Evolutionary conservation across 37 sponge, comb jelly and placozoan species (phyloP), one percentile per base, ranked within the genome.

Genomic region (Axinella damicornis): DNA sequence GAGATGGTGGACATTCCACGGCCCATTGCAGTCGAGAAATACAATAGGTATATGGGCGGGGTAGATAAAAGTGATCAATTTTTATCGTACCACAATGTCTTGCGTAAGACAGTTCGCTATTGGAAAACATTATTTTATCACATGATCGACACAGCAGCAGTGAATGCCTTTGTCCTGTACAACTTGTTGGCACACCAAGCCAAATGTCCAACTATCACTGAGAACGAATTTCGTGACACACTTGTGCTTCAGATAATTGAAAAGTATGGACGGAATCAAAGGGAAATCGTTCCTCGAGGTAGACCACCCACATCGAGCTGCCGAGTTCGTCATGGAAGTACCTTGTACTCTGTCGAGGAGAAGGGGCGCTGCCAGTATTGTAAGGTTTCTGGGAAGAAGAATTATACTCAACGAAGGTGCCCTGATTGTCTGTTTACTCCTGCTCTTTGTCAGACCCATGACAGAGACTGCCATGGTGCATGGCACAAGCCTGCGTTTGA

Each of bases 121-220:
- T 88, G 83, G 89, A 88, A 88, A 39, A 88, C 89, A 0, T 67
- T 79, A 20, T 81, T 81, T 33, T 88, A 55, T 52, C 83, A 89
- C 72, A n/a, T 69, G 13, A 39, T 89, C 57, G 90, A 89, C 39
- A 71, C 77, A 31, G 46, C 46, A 46, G 46, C 46, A 12, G 46
- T 46, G 46, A 46, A 46, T 46, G 46, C 46, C 46, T 46, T 46
- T 46, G 46, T 46, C 46, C 46, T 46, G 9, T 46, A 46, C 46
- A 46, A 46, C 9, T 46, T 46, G 46, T 46, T 46, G 46, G 46
- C 46, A 46, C 46, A 46, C 46, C 46, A 46, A 46, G 46, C 46
- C 46, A 46, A 9, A 4, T 46, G 46, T 46, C 46, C 6, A 46
- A 46, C 33, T 22, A 69, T 69, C 71, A 32, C 71, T 36, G 71